Evolutionary conservation across 2,797 vertebrate genomes (phyloP), one percentile per base, ranked within the genome.

Genomic region (Danio aesculapii): DNA sequence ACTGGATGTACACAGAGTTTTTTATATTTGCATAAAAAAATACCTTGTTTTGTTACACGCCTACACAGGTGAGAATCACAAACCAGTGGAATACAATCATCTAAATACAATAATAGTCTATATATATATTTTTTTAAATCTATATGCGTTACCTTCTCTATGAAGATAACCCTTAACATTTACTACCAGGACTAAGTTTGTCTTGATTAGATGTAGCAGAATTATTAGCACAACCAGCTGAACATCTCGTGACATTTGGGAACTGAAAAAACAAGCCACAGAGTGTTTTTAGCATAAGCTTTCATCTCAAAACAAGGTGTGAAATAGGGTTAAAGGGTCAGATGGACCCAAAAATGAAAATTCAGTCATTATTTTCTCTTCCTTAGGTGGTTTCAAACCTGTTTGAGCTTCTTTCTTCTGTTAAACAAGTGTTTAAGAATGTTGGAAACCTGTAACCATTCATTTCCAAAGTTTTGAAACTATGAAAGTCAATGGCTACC

Each of bases 1-100:
- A 30, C 30, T 41, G 4, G 3, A 39, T 16, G 68, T 70, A 53
- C 16, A 53, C 68, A 43, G 16, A 8, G 30, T 55, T 70, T 55
- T 3, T 9, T 6, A 70, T 55, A 70, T 53, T 70, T 70, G 68
- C 50, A 70, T 53, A 4, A 70, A 70, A 70, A 70, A 17, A 55
- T 53, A 70, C 49, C 53, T 5, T 11, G 49, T 30, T 70, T 53
- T 53, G 49, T 70, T 53, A 50, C 68, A 70, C 50, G 41, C 68
- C 21, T 17, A 55, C 50, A 55, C 11, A 17, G 30, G 12, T 5
- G 10, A n/a, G 16, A 9, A 41, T 53, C 14, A 53, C 39, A 68
- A 41, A 69, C 49, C 14, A 39, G 47, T 1, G 3, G 46, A n/a
- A n/a, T n/a, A n/a, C n/a, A n/a, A n/a, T n/a, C 7, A 49, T 49